Evolutionary conservation across 2,113 vertebrate genomes (phyloP).

Genomic region (Cottus gobio): DNA sequence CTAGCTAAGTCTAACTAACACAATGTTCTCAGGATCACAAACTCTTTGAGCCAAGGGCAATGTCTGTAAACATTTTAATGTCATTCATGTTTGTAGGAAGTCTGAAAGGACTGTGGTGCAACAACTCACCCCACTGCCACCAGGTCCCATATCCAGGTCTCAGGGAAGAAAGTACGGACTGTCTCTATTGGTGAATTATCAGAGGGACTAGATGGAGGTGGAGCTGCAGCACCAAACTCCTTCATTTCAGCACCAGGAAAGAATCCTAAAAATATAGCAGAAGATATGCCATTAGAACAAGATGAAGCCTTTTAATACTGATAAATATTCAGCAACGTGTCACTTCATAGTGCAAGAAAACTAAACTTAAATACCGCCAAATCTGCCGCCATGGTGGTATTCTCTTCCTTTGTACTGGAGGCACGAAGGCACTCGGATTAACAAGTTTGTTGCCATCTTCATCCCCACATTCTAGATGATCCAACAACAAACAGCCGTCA

Average conservation of each 20-base stretch:
- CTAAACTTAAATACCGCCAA: background rate
- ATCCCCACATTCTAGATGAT: slow-evolving; percentile 84
- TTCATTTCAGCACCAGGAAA: too few relatives aligned
- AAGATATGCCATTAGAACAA: background rate
- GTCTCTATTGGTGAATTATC: slow-evolving; percentile 28
- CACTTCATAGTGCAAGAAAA: slow-evolving; percentile 66
- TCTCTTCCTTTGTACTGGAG: slow-evolving; percentile 50
- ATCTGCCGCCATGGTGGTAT: slow-evolving; percentile 7
- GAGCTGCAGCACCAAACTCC: background rate
- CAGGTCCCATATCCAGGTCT: slow-evolving; percentile 92
- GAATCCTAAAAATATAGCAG: background rate
- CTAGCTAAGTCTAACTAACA: background rate
- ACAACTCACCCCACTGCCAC: slow-evolving; percentile 82
- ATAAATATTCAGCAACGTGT: background rate
- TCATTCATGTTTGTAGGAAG: background rate
- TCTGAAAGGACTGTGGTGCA: background rate
- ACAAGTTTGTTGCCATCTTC: slow-evolving; percentile 81
- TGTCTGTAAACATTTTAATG: too few relatives aligned
- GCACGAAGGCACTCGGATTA: slow-evolving; percentile 47
- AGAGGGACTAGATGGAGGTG: too few relatives aligned
- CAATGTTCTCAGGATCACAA: background rate
- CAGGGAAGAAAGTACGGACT: slow-evolving; percentile 86
- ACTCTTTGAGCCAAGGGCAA: background rate
- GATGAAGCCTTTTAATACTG: background rate
- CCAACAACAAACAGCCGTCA: slow-evolving; percentile 4